Evolutionary conservation across 2,113 vertebrate species (phyloP), one percentile per base, ranked within the genome.

Genomic region (Puntigrus tetrazona): DNA sequence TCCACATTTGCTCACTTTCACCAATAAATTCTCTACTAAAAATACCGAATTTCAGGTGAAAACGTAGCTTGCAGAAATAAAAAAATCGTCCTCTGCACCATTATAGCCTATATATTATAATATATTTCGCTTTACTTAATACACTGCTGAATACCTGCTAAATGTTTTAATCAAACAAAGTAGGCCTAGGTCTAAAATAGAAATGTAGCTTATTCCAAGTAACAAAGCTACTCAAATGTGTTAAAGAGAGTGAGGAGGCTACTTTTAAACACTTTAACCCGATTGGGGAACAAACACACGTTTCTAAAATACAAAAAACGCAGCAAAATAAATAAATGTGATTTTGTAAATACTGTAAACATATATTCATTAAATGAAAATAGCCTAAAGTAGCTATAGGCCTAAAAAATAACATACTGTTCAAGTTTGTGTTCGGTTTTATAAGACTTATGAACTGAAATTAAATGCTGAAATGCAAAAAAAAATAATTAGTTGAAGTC

Each of bases 11-110:
- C 65, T 43, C 47, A 79, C 7, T 82, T 16, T 81, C 34, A 83
- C 7, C 31, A 78, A 83, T 83, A 84, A 47, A 52, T 50, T 52
- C 18, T 80, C 11, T 8, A 27, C 34, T 78, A 61, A 78, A 59
- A 41, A 16, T 36, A 36, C 50, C 36, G 3, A 77, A 77, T 13
- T 52, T 14, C 2, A 77, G 1, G 1, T 14, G 27, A 41, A 75
- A 27, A 9, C 7, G 41, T 6, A 6, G 3, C 34, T 34, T 22
- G 20, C 25, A 22, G 4, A 20, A 67, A 20, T n/a, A n/a, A n/a
- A n/a, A n/a, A n/a, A n/a, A n/a, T n/a, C n/a, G n/a, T n/a, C n/a
- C 3, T 47, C 14, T 18, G 11, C 10, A 69, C 18, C 25, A 59
- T 27, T 59, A n/a, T n/a, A n/a, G n/a, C n/a, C n/a, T n/a, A n/a